Evolutionary conservation across 2,888 invertebrate genomes (phyloP).

Genomic region (Helicoverpa assulta): DNA sequence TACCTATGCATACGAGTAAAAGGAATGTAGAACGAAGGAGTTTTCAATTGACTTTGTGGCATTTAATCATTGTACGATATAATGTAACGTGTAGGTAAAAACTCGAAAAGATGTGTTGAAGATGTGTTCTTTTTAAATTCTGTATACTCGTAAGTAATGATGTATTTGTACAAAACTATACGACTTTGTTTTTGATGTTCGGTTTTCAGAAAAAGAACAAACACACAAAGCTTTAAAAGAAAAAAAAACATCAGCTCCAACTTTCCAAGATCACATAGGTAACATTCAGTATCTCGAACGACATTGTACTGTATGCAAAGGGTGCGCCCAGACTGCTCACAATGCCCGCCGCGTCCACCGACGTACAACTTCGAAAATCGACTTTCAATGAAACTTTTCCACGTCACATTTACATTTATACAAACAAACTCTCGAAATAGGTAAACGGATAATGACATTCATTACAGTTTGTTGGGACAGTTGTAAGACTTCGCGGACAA

Average conservation of each 20-base stretch:
- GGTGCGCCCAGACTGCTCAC: slow-evolving; percentile 66
- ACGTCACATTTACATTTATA: slow-evolving; percentile 82
- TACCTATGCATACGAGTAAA: slow-evolving; percentile 14
- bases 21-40: slow-evolving; percentile 7
- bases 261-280: slow-evolving; percentile 58
- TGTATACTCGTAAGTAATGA: too few relatives aligned
- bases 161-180: too few relatives aligned
- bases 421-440: slow-evolving; percentile 66
- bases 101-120: too few relatives aligned
- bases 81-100: too few relatives aligned
- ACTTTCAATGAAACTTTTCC: slow-evolving; percentile 83
- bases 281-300: slow-evolving; percentile 68
- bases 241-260: slow-evolving; percentile 41
- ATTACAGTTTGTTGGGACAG: slow-evolving; percentile 37
- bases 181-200: too few relatives aligned
- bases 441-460: slow-evolving; percentile 58
- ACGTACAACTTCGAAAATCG: slow-evolving; percentile 84
- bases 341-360: slow-evolving; percentile 73
- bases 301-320: slow-evolving; percentile 76
- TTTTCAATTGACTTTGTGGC: slow-evolving; percentile 9
- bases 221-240: slow-evolving; percentile 24
- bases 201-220: background rate
- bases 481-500: background rate
- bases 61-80: background rate
- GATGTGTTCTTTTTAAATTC: too few relatives aligned